phyloP scores from a whole-genome alignment of 2,888 invertebrate genomes.

The Toxonevra muliebris region DNA sequence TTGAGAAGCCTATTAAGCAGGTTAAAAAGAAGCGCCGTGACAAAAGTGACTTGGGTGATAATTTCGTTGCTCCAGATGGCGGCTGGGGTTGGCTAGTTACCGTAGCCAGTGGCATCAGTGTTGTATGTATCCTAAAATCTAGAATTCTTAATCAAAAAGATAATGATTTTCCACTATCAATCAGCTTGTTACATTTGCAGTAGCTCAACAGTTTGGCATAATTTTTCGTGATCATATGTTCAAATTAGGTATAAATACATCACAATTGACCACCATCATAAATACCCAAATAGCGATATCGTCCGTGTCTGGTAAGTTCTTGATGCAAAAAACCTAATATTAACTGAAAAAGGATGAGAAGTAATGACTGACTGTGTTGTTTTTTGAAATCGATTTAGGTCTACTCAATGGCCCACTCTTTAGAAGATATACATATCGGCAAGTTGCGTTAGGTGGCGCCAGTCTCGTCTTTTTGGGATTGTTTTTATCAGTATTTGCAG shows the following conservation, averaged over 20 bases:
- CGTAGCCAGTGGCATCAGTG: constrained; percentile 75
- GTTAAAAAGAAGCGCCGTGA: constrained; percentile 56
- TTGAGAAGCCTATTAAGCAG: constrained; percentile 20
- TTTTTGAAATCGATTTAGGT: constrained; percentile 43
- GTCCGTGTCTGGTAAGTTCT: constrained; percentile 72
- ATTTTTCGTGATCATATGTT: constrained; percentile 73
- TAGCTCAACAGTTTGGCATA: constrained; percentile 78
- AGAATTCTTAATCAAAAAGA: neutral
- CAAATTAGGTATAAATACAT: constrained; percentile 70
- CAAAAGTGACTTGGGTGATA: constrained; percentile 65
- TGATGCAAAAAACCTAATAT: neutral
- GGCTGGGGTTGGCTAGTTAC: constrained; percentile 80
- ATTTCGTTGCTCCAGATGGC: constrained; percentile 78
- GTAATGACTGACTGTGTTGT: neutral
- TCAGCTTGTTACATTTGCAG: constrained; percentile 74
- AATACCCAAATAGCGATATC: constrained; percentile 77
- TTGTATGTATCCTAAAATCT: constrained; percentile 65
- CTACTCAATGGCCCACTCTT: constrained; percentile 78
- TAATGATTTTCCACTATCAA: constrained; percentile 54
- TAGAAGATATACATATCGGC: constrained; percentile 72
- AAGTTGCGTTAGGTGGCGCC: constrained; percentile 73
- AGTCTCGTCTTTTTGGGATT: constrained; percentile 70
- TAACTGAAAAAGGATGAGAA: neutral
- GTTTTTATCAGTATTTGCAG: constrained; percentile 71
- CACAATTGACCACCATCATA: constrained; percentile 76